Evolutionary conservation across 2,113 vertebrate genomes (phyloP), one percentile per base, ranked within the genome.

Genomic region (Gavialis gangeticus): DNA sequence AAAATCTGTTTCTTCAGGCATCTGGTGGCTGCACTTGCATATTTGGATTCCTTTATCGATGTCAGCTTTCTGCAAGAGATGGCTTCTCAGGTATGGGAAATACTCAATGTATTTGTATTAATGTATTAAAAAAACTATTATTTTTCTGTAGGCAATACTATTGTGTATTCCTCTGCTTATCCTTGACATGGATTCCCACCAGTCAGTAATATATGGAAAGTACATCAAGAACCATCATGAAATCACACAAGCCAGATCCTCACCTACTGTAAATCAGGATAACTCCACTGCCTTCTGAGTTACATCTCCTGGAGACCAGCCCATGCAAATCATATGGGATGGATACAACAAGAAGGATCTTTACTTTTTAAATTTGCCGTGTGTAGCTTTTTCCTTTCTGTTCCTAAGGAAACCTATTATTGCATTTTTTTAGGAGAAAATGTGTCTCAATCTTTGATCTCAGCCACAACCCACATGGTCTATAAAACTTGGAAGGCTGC

Each of bases 121-220:
- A 46, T 46, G 46, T 46, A 46, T 46, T 46, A 46, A 46, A 46
- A 46, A 46, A 46, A 46, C 8, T 46, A 46, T 46, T 46, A 46
- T 46, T 46, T 46, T 46, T 46, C 46, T 46, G 46, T 46, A 46
- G 94, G 94, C 94, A 94, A 54, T 21, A n/a, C 62, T 80, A 85
- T 66, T 92, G 58, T 88, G 66, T 46, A 80, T 15, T 37, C 75
- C 0, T 1, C 58, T 90, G 89, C 85, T 91, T 88, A 75, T 37
- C 89, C 83, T 75, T 95, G 88, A 92, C 85, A 92, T 85, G 85
- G 90, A 21, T 78, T 46, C 46, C 94, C 82, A 91, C 82, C 91
- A 93, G 88, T 84, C 66, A 24, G 91, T 94, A 94, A 62, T 57
- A 59, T 55, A 57, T 34, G 81, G 85, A 62, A 93, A 96, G 62